Evolutionary conservation across 1,140 invertebrate genomes (phyloP).

Genomic region (Tetragonula clypearis): DNA sequence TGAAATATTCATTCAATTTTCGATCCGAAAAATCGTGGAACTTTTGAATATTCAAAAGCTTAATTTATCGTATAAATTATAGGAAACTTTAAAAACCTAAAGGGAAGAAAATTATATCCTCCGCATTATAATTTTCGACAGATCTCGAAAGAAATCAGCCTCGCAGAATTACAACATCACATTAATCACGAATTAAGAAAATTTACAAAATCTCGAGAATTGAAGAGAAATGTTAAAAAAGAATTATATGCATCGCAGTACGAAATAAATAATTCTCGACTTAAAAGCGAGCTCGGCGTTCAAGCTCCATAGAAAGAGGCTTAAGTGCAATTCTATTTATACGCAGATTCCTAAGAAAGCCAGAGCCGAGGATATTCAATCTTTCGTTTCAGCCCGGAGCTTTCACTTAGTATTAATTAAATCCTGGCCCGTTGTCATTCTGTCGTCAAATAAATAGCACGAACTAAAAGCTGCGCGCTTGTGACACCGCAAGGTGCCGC

Average conservation of each 20-base stretch:
- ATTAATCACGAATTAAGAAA: too few species aligned
- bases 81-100: too few species aligned
- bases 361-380: conserved; percentile 4
- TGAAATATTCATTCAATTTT: too few species aligned
- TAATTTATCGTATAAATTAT: too few species aligned
- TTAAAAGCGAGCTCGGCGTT: not conserved
- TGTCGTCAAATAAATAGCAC: conserved; percentile 32
- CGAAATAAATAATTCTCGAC: not conserved
- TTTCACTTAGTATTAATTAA: conserved; percentile 9
- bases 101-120: too few species aligned
- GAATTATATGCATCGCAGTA: not conserved
- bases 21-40: too few species aligned
- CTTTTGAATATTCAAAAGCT: too few species aligned
- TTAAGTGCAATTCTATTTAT: conserved; percentile 15
- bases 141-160: too few species aligned
- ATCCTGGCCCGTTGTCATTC: not conserved
- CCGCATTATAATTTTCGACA: too few species aligned
- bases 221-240: not conserved
- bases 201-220: not conserved
- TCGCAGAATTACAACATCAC: too few species aligned
- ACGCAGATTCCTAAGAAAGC: conserved; percentile 2
- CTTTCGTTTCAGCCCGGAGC: conserved; percentile 1
- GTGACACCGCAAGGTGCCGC: not conserved
- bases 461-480: conserved; percentile 1
- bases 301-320: not conserved